Evolutionary conservation across 1,140 invertebrate species (phyloP).

Genomic region (Ostrea edulis): DNA sequence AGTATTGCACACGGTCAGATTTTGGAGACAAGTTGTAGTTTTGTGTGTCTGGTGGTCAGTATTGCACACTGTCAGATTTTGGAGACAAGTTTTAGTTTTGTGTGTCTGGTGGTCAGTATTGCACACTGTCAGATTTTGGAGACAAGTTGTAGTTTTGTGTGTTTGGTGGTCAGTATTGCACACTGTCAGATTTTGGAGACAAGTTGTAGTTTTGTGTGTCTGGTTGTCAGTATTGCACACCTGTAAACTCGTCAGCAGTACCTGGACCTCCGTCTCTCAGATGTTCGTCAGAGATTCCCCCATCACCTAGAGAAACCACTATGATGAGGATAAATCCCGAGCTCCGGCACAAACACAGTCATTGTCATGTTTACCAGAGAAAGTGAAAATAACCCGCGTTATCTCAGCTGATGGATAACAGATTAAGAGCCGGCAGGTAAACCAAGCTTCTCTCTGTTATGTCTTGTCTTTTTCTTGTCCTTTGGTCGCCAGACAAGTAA

Average conservation of each 20-base stretch:
- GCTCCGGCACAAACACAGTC: conserved; percentile 10
- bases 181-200: not conserved
- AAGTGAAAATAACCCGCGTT: conserved; percentile 35
- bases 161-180: too few species aligned
- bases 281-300: conserved; percentile 24
- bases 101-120: not conserved
- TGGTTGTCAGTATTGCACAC: not conserved
- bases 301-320: not conserved
- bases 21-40: too few species aligned
- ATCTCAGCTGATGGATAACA: conserved; percentile 28
- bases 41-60: not conserved
- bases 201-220: not conserved
- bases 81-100: too few species aligned
- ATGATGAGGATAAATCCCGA: conserved; percentile 15
- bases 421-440: conserved; percentile 15
- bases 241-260: not conserved
- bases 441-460: not conserved
- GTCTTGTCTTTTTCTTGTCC: not conserved
- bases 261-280: not conserved
- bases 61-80: too few species aligned
- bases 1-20: too few species aligned
- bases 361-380: conserved; percentile 32
- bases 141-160: not conserved
- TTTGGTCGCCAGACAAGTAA: not conserved
- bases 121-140: conserved; percentile 5